phyloP scores from a whole-genome alignment of 2,113 vertebrate genomes.

The Dendropsophus ebraccatus region DNA sequence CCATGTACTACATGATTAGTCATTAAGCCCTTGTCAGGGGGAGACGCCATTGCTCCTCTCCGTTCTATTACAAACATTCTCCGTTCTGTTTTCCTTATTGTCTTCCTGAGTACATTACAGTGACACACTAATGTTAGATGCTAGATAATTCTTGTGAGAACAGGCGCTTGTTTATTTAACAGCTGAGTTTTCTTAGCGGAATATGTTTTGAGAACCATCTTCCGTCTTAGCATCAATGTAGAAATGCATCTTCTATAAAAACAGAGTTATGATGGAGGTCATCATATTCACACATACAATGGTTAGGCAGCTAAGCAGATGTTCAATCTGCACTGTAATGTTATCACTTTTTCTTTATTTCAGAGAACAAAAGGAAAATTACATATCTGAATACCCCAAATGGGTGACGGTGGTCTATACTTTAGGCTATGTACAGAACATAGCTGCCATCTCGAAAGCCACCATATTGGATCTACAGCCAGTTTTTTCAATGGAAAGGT shows the following conservation, averaged over 20 bases:
- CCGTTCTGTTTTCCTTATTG: not conserved
- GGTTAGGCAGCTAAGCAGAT: not conserved
- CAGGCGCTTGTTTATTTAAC: not conserved
- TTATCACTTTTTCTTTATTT: too few species aligned
- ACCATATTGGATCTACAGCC: too few species aligned
- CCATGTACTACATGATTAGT: not conserved
- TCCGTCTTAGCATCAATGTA: not conserved
- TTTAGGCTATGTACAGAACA: too few species aligned
- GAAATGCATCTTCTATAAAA: not conserved
- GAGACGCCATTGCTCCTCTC: not conserved
- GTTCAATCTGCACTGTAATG: not conserved
- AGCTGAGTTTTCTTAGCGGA: not conserved
- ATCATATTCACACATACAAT: not conserved
- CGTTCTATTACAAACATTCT: not conserved
- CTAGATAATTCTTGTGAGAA: conserved; percentile 34
- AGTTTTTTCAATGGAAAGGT: too few species aligned
- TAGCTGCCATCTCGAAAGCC: too few species aligned
- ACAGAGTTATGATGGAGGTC: not conserved
- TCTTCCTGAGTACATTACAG: not conserved
- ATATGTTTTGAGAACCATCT: not conserved
- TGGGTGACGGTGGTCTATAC: too few species aligned
- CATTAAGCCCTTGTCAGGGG: not conserved
- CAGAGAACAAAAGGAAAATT: too few species aligned
- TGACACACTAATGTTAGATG: conserved; percentile 8
- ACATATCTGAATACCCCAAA: too few species aligned